A percentile compares a stretch with the other conserved stretches of the same genome.
phyloP scores from a whole-genome alignment of 2,113 vertebrate genomes.

The Aythya baeri region DNA sequence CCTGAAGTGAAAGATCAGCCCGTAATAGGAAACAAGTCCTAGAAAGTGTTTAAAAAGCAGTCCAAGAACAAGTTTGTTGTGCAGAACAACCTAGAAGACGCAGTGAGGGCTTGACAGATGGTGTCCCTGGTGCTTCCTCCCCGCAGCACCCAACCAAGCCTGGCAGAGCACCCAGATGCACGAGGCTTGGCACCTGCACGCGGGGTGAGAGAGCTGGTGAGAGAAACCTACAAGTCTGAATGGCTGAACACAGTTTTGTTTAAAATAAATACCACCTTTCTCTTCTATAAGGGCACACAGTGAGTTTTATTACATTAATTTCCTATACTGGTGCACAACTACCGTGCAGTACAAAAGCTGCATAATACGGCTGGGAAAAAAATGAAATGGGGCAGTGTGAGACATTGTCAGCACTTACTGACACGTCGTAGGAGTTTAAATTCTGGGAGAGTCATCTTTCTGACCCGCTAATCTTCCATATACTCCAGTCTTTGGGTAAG shows the following conservation, averaged over 20 bases:
- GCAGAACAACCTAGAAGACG: not conserved
- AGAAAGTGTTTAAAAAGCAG: not conserved
- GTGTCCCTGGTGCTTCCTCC: not conserved
- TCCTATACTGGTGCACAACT: not conserved
- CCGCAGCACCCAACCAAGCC: not conserved
- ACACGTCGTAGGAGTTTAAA: not conserved
- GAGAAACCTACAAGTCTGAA: not conserved
- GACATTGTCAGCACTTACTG: not conserved
- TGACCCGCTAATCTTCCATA: not conserved
- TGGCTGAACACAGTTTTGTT: not conserved
- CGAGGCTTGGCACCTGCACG: accelerated
- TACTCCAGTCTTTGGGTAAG: not conserved
- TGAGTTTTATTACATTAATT: not conserved
- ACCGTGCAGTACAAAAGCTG: not conserved
- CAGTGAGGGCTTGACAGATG: not conserved
- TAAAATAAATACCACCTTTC: not conserved
- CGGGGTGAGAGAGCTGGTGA: accelerated
- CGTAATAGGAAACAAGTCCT: not conserved
- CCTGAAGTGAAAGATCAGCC: not conserved
- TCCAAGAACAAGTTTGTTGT: not conserved
- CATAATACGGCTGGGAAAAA: not conserved
- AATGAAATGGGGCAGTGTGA: not conserved
- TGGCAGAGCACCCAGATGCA: not conserved
- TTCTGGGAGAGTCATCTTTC: not conserved
- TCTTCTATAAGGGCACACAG: not conserved